phyloP scores from a whole-genome alignment of 2,888 invertebrate genomes.

The Liposcelis brunnea region DNA sequence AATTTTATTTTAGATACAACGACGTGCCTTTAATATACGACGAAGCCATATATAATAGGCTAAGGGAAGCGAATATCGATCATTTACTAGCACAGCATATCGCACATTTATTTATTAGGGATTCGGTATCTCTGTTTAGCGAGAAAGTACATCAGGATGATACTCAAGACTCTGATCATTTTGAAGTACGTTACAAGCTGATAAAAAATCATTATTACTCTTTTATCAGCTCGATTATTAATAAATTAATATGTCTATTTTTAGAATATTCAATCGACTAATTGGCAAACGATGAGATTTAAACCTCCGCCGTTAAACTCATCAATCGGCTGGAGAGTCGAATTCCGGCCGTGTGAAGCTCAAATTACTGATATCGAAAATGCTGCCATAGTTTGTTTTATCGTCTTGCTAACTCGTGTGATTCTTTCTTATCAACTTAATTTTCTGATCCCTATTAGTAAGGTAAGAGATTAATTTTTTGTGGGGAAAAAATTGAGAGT shows the following conservation, averaged over 20 bases:
- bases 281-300: slow-evolving; percentile 99
- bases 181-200: too few relatives aligned
- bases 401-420: slow-evolving; percentile 89
- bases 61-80: slow-evolving; percentile 80
- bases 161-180: slow-evolving; percentile 87
- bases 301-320: slow-evolving; percentile 95
- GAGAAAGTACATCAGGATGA: slow-evolving; percentile 93
- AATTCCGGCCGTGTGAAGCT: slow-evolving; percentile 96
- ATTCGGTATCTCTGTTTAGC: slow-evolving; percentile 85
- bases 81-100: slow-evolving; percentile 85
- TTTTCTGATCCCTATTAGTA: slow-evolving; percentile 93
- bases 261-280: slow-evolving; percentile 95
- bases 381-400: slow-evolving; percentile 94
- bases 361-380: slow-evolving; percentile 99
- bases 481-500: not conserved
- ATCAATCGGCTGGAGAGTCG: slow-evolving; percentile 96
- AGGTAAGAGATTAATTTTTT: slow-evolving; percentile 33
- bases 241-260: slow-evolving; percentile 15
- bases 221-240: not conserved
- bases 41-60: slow-evolving; percentile 58
- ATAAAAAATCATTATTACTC: slow-evolving; percentile 5
- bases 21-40: slow-evolving; percentile 86
- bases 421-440: slow-evolving; percentile 92
- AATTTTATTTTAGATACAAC: too few relatives aligned
- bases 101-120: slow-evolving; percentile 95